These are phyloP conservation scores for Phengaris alcon DNA, from an alignment of 2,888 invertebrate species.

Conservation along the genomic window DNA sequence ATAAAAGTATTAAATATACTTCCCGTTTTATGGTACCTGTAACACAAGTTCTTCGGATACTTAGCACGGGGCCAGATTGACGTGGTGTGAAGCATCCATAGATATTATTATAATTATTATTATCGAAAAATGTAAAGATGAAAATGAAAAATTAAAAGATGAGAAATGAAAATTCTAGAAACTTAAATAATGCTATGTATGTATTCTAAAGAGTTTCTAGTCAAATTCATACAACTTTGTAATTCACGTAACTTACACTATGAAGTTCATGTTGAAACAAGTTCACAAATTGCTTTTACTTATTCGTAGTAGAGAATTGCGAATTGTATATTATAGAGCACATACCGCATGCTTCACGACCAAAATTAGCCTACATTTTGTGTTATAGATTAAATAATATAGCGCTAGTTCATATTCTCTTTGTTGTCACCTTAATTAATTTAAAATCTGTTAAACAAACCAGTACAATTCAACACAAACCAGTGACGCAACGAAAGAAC, in stretches of 20 bases:
- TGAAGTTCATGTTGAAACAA: conserved; percentile 17
- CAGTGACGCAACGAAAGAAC: background rate
- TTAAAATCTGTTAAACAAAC: background rate
- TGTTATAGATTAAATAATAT: background rate
- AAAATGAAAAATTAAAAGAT: too few relatives aligned
- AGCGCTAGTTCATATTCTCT: background rate
- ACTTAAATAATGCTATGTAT: background rate
- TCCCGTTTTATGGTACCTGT: too few relatives aligned
- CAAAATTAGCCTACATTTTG: conserved; percentile 5
- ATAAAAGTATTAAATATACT: too few relatives aligned
- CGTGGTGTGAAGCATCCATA: too few relatives aligned
- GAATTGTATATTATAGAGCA: conserved; percentile 15
- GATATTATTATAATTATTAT: too few relatives aligned
- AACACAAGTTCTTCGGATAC: too few relatives aligned
- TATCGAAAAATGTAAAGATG: background rate
- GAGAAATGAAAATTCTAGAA: background rate
- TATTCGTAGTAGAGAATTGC: background rate
- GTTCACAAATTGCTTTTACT: conserved; percentile 4
- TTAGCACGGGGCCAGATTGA: too few relatives aligned
- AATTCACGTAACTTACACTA: background rate
- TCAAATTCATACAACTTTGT: conserved; percentile 16
- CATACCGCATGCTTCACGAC: background rate
- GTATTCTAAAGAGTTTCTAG: background rate
- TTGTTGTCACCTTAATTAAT: background rate
- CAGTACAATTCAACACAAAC: background rate